Conservation (phyloP, 1,140 invertebrate genomes). For the Drosophila littoralis region DNA sequence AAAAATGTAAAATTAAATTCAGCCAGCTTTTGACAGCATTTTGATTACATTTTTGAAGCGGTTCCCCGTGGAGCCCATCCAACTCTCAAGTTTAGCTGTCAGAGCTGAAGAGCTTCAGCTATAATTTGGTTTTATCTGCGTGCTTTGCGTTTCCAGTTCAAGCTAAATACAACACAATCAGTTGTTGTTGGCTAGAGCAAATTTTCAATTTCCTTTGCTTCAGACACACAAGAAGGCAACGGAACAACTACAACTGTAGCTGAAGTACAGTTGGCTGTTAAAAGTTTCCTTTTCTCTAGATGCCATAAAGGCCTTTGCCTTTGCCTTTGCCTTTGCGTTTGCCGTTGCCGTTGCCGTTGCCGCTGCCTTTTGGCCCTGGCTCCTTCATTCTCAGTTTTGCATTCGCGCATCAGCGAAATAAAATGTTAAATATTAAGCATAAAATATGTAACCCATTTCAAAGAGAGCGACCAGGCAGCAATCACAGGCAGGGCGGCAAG, state of each 20-base stretch:
- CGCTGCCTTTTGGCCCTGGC: background rate
- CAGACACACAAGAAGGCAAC: slow-evolving; percentile 7
- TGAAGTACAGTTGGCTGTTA: slow-evolving; percentile 68
- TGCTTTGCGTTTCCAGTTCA: slow-evolving; percentile 22
- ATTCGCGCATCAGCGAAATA: slow-evolving; percentile 59
- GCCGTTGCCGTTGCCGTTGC: slow-evolving; percentile 2
- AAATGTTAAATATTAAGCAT: slow-evolving; percentile 84
- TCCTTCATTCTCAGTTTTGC: slow-evolving; percentile 11
- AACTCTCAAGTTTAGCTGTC: slow-evolving; percentile 1
- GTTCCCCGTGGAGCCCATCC: background rate
- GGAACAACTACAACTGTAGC: slow-evolving; percentile 24
- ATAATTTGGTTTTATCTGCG: slow-evolving; percentile 30
- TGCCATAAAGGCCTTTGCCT: slow-evolving; percentile 30
- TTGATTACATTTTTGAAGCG: background rate
- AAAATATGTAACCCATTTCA: slow-evolving; percentile 84
- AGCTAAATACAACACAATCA: slow-evolving; percentile 38
- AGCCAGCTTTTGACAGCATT: background rate
- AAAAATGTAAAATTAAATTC: no score
- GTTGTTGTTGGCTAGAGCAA: slow-evolving; percentile 22
- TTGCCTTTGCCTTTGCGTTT: slow-evolving; percentile 4
- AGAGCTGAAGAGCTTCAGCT: background rate
- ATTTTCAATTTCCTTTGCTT: slow-evolving; percentile 68
- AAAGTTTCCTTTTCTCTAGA: slow-evolving; percentile 29
- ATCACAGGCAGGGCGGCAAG: background rate
- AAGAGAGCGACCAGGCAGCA: slow-evolving; percentile 40